Percentiles rank a stretch among this genome's conserved stretches.
phyloP scores from a whole-genome alignment of 2,113 vertebrate species.

The Lagopus leucura region DNA sequence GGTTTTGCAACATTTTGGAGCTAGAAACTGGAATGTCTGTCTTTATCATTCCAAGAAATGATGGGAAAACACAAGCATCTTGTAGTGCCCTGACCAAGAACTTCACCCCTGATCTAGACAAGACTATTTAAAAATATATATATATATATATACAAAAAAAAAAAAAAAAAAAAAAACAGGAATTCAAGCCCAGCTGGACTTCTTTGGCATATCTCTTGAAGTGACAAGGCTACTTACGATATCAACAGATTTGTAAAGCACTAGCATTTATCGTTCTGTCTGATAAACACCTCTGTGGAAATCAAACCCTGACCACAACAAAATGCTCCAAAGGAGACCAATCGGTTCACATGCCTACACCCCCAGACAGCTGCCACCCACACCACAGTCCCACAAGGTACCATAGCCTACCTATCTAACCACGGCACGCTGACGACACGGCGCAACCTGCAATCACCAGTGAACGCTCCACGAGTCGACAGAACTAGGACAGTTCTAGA shows the following conservation, averaged over 20 bases:
- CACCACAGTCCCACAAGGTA: background rate
- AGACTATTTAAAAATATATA: background rate
- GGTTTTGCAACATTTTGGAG: background rate
- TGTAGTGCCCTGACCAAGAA: background rate
- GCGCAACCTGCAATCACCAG: background rate
- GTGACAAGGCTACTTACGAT: background rate
- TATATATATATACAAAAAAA: background rate
- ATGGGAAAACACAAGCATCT: background rate
- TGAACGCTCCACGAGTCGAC: background rate
- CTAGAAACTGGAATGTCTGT: background rate
- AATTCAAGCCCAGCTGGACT: background rate
- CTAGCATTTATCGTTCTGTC: background rate
- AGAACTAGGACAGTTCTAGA: background rate
- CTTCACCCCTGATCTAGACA: slow-evolving; percentile 3
- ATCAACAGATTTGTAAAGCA: background rate
- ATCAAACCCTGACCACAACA: background rate
- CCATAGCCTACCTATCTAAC: background rate
- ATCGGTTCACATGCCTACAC: background rate
- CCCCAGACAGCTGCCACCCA: background rate
- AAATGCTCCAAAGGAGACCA: background rate
- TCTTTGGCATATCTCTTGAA: background rate
- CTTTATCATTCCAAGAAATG: background rate
- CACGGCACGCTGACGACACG: background rate
- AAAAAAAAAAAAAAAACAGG: background rate
- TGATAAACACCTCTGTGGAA: background rate